These are phyloP conservation scores for Podarcis raffonei DNA, from an alignment of 2,113 vertebrate genomes.

Conservation along the genomic window DNA sequence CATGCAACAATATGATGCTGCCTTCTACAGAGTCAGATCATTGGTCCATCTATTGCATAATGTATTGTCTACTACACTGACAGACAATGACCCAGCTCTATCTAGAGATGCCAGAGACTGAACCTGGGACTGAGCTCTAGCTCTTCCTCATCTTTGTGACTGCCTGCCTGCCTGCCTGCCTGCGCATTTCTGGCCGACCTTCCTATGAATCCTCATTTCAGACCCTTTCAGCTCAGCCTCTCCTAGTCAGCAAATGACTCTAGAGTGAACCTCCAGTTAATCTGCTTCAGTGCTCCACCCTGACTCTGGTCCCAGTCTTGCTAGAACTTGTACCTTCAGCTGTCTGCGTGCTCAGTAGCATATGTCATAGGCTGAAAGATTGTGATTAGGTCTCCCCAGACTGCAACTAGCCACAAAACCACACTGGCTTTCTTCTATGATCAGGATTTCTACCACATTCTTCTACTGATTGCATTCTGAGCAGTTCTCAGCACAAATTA, in stretches of 20 bases:
- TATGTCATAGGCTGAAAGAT: neutral
- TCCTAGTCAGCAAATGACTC: neutral
- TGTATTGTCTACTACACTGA: too few species aligned
- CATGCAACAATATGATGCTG: too few species aligned
- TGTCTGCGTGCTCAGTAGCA: neutral
- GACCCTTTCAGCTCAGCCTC: neutral
- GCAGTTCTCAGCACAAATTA: neutral
- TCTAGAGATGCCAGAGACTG: too few species aligned
- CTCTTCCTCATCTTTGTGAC: neutral
- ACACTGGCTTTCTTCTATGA: neutral
- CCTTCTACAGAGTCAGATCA: too few species aligned
- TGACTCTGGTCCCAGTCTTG: constrained; percentile 17
- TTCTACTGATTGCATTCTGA: neutral
- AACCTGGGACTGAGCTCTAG: too few species aligned
- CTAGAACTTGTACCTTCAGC: constrained; percentile 4
- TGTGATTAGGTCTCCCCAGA: neutral
- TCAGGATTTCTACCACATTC: neutral
- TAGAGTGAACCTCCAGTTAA: neutral
- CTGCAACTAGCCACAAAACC: neutral
- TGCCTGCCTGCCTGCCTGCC: neutral
- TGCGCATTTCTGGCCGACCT: neutral
- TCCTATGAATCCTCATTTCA: neutral
- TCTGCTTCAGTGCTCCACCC: neutral
- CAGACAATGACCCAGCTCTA: too few species aligned
- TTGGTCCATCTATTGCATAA: too few species aligned